Base-by-base conservation (phyloP, 2,888 invertebrate genomes). In the Metellina segmentata region DNA sequence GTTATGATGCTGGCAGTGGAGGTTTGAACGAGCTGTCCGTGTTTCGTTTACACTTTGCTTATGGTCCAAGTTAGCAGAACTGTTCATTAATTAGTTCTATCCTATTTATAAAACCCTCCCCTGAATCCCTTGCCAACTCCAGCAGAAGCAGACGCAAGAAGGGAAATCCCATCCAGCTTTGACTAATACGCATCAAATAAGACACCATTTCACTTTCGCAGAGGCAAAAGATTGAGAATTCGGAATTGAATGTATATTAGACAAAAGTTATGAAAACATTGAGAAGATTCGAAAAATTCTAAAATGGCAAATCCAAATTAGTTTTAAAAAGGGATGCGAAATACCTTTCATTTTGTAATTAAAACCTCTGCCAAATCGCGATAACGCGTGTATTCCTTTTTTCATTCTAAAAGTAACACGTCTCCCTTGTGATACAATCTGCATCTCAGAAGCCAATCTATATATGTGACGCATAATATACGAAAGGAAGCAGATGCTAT, bases 31-130 rank as follows among this genome's bases (percentile, higher is more conserved):
- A 79, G 70, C 78, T 75, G 85, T 78, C 85, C 90, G 81, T 90
- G 86, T 86, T 86, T 90, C 90, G 90, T 81, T 90, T 81, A 85
- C 90, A 81, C 61, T 90, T 90, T 86, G 81, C 85, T 86, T 70
- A 19, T 20, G 79, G 78, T 90, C 90, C 90, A 90, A 90, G 81
- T 88, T 88, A 90, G 86, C 90, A 81, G 90, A 81, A 86, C 81
- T 90, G 81, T 90, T 90, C 90, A 90, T 90, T 90, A 90, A 90
- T 90, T 90, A 90, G 90, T 86, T 77, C 90, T 77, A 90, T 85
- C 81, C 90, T 90, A 90, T 90, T 90, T 90, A 90, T 90, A 90
- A 85, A 90, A 86, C 86, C 79, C 53, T 78, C 85, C 69, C 52
- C 81, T 20, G 61, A 85, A 81, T 81, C 52, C 85, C 71, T 86